Percentiles rank a stretch among this genome's conserved stretches.
Conservation (phyloP, 2,888 invertebrate species). For the Celastrina argiolus region DNA sequence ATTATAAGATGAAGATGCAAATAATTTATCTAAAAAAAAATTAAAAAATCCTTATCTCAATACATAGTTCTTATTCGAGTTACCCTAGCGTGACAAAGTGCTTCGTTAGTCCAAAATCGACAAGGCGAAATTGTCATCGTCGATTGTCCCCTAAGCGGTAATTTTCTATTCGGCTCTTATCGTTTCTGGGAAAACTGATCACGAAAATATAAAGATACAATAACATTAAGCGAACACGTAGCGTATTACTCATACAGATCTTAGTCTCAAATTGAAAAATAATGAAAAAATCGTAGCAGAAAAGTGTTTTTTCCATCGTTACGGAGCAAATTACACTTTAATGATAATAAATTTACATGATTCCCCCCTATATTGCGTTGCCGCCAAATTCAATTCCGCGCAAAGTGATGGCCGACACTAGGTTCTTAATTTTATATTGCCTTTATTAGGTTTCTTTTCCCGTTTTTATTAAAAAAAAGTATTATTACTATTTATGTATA, state of each 20-base stretch:
- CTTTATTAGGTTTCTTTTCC: not conserved
- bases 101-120: no score
- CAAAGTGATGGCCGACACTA: constrained; percentile 27
- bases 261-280: constrained; percentile 8
- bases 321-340: constrained; percentile 34
- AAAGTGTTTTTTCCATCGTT: constrained; percentile 23
- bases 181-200: not conserved
- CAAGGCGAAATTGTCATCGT: no score
- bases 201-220: not conserved
- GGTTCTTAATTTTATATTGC: constrained; percentile 22
- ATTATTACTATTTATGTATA: no score
- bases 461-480: no score
- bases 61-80: no score
- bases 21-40: no score
- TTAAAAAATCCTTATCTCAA: no score
- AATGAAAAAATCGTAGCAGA: constrained; percentile 14
- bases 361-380: constrained; percentile 42
- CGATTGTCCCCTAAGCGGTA: not conserved
- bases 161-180: not conserved
- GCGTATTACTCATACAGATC: not conserved
- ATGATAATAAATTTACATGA: constrained; percentile 54
- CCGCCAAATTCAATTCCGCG: constrained; percentile 46
- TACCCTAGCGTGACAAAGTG: no score
- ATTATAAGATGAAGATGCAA: no score
- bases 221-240: not conserved